Evolutionary conservation across 2,888 invertebrate genomes (phyloP), one percentile per base, ranked within the genome.

Genomic region (Cerastoderma edule): DNA sequence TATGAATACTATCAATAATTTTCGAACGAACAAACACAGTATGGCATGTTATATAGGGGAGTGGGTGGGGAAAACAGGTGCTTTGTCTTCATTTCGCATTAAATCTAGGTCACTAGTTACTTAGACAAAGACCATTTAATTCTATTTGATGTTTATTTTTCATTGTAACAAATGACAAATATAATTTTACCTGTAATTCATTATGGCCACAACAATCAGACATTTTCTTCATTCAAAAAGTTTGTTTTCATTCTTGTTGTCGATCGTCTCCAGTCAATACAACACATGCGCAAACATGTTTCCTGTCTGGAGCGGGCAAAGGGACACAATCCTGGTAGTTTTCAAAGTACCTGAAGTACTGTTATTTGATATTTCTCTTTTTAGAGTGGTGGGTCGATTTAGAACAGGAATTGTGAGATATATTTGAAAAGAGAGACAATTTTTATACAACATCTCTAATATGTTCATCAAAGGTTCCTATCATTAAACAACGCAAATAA

Each of bases 221-320:
- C 75, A 75, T 75, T 56, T 75, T 75, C 32, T 32, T 19, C 19
- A 19, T 50, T 50, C 64, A 28, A 32, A 54, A 33, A 65, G 44
- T 70, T 79, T 81, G 75, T 75, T 79, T 70, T 80, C 69, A 48
- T 72, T 65, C 50, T 73, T 50, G 78, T 85, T 72, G 74, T 83
- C 76, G 70, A 76, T 83, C 79, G 85, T 85, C 84, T 82, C 83
- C 85, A 85, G 84, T 84, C 84, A 85, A 71, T 53, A 74, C 39
- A 35, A 63, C 79, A 83, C 85, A 85, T 85, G 85, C 85, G 85
- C 85, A 85, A 69, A 82, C 84, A 63, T 72, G 85, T 82, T 80
- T 77, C 71, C 79, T 72, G 63, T 72, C 39, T 39, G 10, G 35
- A 33, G 39, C 53, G 67, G 67, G 54, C 4, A 28, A 56, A 39